Conservation (phyloP, 2,888 invertebrate genomes). For the Lacanobia wlatinum region DNA sequence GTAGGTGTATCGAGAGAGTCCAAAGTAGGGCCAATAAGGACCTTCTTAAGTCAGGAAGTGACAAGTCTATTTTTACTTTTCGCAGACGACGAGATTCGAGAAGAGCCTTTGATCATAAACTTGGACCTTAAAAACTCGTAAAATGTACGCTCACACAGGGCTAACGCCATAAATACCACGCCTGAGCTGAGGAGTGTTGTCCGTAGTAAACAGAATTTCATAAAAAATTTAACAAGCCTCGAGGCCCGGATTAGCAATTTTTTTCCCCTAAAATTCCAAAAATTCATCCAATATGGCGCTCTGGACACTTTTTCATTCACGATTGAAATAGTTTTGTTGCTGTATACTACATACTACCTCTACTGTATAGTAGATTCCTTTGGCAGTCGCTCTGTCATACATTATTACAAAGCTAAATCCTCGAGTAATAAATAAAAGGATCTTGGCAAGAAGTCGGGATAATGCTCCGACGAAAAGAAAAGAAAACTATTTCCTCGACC, state of each 20-base stretch:
- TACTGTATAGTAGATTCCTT: conserved; percentile 24
- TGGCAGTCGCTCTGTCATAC: conserved; percentile 50
- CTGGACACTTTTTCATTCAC: conserved; percentile 24
- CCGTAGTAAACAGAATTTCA: conserved; percentile 36
- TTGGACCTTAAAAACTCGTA: conserved; percentile 15
- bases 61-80: conserved; percentile 25
- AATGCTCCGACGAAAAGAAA: conserved; percentile 37
- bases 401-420: conserved; percentile 47
- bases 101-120: conserved; percentile 21
- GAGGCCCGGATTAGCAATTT: conserved; percentile 18
- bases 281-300: conserved; percentile 3
- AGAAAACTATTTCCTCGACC: conserved; percentile 28
- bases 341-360: not conserved
- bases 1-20: not conserved
- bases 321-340: conserved; percentile 6
- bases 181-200: not conserved
- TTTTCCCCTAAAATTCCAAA: conserved; percentile 15
- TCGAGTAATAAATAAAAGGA: conserved; percentile 53
- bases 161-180: conserved; percentile 19
- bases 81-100: not conserved
- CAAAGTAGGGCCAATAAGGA: not conserved
- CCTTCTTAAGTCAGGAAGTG: not conserved
- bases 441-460: conserved; percentile 50
- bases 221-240: conserved; percentile 35
- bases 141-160: conserved; percentile 17